These are phyloP conservation scores for Phainopepla nitens DNA, from an alignment of 2,113 vertebrate species.

Conservation along the genomic window DNA sequence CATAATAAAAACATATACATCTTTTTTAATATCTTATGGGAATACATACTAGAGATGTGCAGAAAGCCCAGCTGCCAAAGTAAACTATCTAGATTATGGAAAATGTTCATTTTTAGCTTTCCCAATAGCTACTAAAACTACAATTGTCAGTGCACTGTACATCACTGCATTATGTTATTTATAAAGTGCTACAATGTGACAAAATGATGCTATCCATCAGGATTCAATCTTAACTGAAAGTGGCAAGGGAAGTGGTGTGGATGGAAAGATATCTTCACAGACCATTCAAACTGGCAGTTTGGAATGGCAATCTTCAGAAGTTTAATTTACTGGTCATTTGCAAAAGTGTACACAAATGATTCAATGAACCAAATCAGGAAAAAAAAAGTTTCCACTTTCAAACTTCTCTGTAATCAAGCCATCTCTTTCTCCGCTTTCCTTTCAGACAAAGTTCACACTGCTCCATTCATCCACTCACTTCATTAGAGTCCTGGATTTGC, in stretches of 20 bases:
- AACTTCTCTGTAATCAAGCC: background rate
- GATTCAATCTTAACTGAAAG: constrained; percentile 64
- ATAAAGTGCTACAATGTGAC: constrained; percentile 62
- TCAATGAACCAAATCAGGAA: constrained; percentile 38
- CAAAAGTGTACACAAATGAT: constrained; percentile 47
- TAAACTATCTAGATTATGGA: constrained; percentile 34
- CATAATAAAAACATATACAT: constrained; percentile 62
- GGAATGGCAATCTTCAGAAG: constrained; percentile 52
- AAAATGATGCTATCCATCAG: constrained; percentile 68
- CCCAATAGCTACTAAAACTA: constrained; percentile 47
- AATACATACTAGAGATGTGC: constrained; percentile 27
- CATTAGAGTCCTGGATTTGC: background rate
- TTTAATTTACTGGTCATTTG: constrained; percentile 70
- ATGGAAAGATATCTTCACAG: constrained; percentile 52
- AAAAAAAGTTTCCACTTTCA: constrained; percentile 32
- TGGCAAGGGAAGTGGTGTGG: constrained; percentile 59
- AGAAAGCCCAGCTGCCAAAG: background rate
- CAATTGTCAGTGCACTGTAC: constrained; percentile 47
- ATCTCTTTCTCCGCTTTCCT: background rate
- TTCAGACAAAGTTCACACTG: background rate
- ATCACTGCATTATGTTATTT: constrained; percentile 65
- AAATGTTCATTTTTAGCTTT: constrained; percentile 61
- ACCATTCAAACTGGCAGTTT: constrained; percentile 58
- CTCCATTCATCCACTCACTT: background rate
- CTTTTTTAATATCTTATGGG: constrained; percentile 62